A percentile compares a stretch with the other conserved stretches of the same genome.
Evolutionary conservation across 2,888 invertebrate genomes (phyloP).

Genomic region (Slavum lentiscoides): DNA sequence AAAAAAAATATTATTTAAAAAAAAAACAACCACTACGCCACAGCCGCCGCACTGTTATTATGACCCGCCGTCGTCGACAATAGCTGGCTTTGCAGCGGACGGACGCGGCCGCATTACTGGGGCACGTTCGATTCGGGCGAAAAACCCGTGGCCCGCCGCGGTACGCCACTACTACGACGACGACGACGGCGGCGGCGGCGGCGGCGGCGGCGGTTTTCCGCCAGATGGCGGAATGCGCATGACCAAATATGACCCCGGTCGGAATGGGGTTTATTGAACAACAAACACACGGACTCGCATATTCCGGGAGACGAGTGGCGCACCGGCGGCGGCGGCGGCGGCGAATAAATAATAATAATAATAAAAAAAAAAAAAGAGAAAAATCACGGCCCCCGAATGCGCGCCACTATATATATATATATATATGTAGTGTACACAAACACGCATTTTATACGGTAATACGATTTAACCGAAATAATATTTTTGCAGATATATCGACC

Average conservation of each 20-base stretch:
- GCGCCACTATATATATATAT: no score
- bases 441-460: background rate
- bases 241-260: conserved; percentile 50
- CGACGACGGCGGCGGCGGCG: conserved; percentile 27
- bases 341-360: conserved; percentile 30
- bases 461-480: background rate
- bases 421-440: no score
- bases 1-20: background rate
- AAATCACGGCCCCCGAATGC: background rate
- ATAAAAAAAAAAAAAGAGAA: no score
- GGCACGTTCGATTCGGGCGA: conserved; percentile 53
- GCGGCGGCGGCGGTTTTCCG: conserved; percentile 34
- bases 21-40: conserved; percentile 23
- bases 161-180: background rate
- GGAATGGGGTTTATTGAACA: conserved; percentile 48
- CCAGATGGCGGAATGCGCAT: conserved; percentile 51
- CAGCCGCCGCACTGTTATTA: background rate
- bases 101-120: conserved; percentile 52
- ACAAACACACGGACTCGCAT: conserved; percentile 40
- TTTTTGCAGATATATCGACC: no score
- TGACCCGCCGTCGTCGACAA: conserved; percentile 23
- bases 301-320: background rate
- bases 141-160: conserved; percentile 32
- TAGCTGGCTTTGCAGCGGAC: conserved; percentile 43
- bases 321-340: background rate